Base-by-base conservation (phyloP, 2,113 vertebrate genomes). In the Tragelaphus scriptus region DNA sequence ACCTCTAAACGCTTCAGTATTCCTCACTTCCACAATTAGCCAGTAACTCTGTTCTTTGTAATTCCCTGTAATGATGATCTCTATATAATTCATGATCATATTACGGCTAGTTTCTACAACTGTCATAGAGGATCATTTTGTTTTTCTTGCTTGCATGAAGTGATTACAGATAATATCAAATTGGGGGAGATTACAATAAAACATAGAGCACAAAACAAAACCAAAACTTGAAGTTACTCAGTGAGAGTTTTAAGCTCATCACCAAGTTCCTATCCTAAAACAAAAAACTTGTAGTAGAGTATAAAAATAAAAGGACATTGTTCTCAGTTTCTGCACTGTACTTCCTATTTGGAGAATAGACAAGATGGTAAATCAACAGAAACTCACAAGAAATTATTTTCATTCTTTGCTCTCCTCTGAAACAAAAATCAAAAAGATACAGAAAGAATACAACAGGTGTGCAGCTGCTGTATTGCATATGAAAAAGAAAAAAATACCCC, bases 71-170 rank as follows among this genome's bases (percentile, higher is more conserved):
- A 75, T 36, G 10, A 92, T 36, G 21, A 36, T 15, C 89, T 30
- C 49, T 55, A 28, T 47, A 51, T n/a, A 40, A 88, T 56, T 93
- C 53, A 97, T 36, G 53, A 89, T 71, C 55, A 95, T 53, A 84
- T 85, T 80, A 96, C 59, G 15, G 17, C n/a, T 75, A 94, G 58
- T 79, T 94, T 95, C 85, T 96, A 80, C 32, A 97, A 90, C 12
- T 91, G 59, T 71, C 71, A 93, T 2, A 90, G 10, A 87, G 23
- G 13, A 51, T 13, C 85, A 87, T 87, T 92, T 87, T 81, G 1
- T 75, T 65, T 95, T 97, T 91, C 21, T 17, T 89, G 32, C 86
- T 85, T 90, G 30, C 9, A 47, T 15, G 36, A 91, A 80, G 10
- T 85, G 40, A 85, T 21, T 85, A 75, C 25, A 94, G 28, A 91